phyloP scores from a whole-genome alignment of 2,888 invertebrate genomes.

The Lasioglossum marginatum region DNA sequence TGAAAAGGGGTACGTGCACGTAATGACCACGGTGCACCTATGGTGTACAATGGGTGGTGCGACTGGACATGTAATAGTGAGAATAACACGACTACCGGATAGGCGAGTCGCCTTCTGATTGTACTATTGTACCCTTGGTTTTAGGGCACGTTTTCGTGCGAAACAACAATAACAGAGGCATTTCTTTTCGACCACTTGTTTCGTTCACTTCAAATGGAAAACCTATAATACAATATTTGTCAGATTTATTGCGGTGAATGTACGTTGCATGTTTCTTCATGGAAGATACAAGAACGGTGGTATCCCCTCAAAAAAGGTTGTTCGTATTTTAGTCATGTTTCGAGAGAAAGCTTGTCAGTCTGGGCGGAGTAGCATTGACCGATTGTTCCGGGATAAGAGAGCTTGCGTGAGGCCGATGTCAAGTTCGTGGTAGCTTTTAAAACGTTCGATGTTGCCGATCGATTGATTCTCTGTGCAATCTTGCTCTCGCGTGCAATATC shows the following conservation, averaged over 20 bases:
- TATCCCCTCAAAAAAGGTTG: not conserved
- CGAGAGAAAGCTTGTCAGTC: constrained; percentile 27
- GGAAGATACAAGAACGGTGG: not conserved
- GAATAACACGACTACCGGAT: not conserved
- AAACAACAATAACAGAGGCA: not conserved
- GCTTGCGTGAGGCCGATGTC: constrained; percentile 62
- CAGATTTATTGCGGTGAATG: not conserved
- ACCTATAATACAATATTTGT: not conserved
- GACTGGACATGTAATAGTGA: constrained; percentile 45
- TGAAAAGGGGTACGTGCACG: constrained; percentile 7
- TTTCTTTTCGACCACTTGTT: not conserved
- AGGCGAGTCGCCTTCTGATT: not conserved
- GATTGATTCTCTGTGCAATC: constrained; percentile 59
- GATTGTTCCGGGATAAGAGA: constrained; percentile 59
- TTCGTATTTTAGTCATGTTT: constrained; percentile 32
- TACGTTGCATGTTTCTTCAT: not conserved
- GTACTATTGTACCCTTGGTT: not conserved
- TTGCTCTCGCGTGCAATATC: constrained; percentile 50
- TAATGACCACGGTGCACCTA: constrained; percentile 39
- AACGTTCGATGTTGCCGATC: constrained; percentile 62
- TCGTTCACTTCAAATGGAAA: not conserved
- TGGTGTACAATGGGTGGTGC: constrained; percentile 64
- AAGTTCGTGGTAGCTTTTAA: constrained; percentile 67
- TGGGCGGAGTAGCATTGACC: constrained; percentile 63
- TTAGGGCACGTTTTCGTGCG: not conserved